Percentiles rank a stretch among this genome's conserved stretches.
These are phyloP conservation scores for Schmidtea mediterranea DNA, from an alignment of 1,140 invertebrate genomes.

Conservation along the genomic window DNA sequence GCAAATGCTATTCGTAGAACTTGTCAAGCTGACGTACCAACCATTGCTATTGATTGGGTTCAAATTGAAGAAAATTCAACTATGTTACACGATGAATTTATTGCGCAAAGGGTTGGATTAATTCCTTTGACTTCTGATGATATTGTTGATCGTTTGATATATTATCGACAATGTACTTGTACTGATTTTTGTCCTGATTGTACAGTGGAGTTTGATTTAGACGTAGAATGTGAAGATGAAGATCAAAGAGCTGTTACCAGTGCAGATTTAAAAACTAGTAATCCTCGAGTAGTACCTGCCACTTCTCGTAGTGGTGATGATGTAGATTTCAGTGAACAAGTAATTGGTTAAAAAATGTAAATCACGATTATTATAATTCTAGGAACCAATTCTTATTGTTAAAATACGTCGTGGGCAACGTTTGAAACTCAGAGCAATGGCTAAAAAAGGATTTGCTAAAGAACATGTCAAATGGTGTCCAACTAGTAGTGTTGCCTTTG, in stretches of 20 bases:
- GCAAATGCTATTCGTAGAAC: conserved; percentile 82
- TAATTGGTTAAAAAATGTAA: background rate
- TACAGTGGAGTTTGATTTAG: conserved; percentile 81
- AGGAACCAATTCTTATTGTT: conserved; percentile 62
- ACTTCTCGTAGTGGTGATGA: no score
- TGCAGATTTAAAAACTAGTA: conserved; percentile 66
- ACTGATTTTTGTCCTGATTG: conserved; percentile 85
- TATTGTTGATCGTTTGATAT: conserved; percentile 49
- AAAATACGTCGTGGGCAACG: conserved; percentile 86
- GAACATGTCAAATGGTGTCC: conserved; percentile 99
- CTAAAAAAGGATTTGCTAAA: conserved; percentile 81
- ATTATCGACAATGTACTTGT: conserved; percentile 68
- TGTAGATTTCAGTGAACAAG: no score
- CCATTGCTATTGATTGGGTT: conserved; percentile 88
- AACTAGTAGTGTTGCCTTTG: conserved; percentile 81
- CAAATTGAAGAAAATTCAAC: conserved; percentile 92
- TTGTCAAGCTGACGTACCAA: conserved; percentile 84
- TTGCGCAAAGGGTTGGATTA: conserved; percentile 81
- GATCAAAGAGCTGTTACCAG: conserved; percentile 75
- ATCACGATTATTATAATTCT: background rate
- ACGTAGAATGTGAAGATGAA: conserved; percentile 77
- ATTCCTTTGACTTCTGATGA: conserved; percentile 81
- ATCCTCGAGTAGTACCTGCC: conserved; percentile 39
- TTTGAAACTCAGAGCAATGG: conserved; percentile 73
- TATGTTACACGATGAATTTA: conserved; percentile 88